Evolutionary conservation across 2,888 invertebrate genomes (phyloP).

Genomic region (Drosophila longiperda): DNA sequence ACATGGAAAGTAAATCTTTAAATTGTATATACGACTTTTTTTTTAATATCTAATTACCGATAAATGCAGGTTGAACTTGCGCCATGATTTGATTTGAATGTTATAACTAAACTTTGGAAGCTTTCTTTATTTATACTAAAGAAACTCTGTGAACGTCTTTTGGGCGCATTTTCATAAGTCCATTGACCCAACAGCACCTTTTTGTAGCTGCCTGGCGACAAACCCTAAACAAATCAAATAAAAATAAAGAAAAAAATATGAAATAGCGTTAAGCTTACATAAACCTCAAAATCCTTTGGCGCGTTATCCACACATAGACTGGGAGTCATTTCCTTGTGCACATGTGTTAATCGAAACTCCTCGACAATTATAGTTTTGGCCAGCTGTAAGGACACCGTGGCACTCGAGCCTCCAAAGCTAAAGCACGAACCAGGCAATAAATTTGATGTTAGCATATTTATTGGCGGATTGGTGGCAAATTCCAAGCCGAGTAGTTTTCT

Average conservation of each 20-base stretch:
- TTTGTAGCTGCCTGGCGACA: constrained; percentile 3
- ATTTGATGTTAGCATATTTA: constrained; percentile 65
- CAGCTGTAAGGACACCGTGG: constrained; percentile 65
- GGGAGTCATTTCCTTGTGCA: constrained; percentile 70
- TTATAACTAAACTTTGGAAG: constrained; percentile 53
- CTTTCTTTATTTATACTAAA: constrained; percentile 20
- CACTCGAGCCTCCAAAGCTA: constrained; percentile 58
- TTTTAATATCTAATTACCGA: constrained; percentile 53
- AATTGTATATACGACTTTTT: background rate
- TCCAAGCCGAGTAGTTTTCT: constrained; percentile 66
- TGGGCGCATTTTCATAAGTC: constrained; percentile 55
- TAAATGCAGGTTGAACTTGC: constrained; percentile 76
- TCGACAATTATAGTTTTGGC: constrained; percentile 66
- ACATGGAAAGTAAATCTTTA: background rate
- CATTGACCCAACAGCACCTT: constrained; percentile 58
- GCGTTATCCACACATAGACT: constrained; percentile 64
- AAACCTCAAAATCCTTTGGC: constrained; percentile 74
- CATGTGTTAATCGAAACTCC: constrained; percentile 64
- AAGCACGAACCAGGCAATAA: constrained; percentile 76
- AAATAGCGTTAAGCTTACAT: constrained; percentile 47
- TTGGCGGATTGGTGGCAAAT: constrained; percentile 73
- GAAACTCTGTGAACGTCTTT: constrained; percentile 56
- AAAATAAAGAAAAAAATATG: background rate
- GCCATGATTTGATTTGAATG: constrained; percentile 74
- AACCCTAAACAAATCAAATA: constrained; percentile 47